These are phyloP conservation scores for Drosophila neutralis DNA, from an alignment of 2,888 invertebrate species.

Conservation along the genomic window DNA sequence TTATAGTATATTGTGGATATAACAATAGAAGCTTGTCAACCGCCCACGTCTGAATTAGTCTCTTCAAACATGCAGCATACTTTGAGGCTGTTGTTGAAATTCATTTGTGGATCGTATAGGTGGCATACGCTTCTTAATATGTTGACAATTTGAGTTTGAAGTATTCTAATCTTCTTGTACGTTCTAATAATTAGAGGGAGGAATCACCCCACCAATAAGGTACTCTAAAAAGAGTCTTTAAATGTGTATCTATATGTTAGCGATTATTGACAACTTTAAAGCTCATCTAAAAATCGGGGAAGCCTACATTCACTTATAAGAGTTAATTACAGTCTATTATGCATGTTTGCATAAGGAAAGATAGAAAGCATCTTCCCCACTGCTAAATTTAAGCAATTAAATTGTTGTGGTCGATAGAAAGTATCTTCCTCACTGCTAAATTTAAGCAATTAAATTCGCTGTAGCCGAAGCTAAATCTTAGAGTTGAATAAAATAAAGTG, in stretches of 20 bases:
- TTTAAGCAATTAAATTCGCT: neutral
- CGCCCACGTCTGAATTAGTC: neutral
- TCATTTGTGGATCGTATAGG: neutral
- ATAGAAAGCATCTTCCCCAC: neutral
- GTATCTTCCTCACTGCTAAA: neutral
- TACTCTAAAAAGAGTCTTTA: neutral
- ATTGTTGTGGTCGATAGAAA: neutral
- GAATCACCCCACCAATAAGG: neutral
- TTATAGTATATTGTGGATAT: neutral
- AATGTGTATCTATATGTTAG: neutral
- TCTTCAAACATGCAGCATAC: constrained; percentile 27
- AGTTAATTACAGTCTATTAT: neutral
- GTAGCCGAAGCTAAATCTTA: neutral
- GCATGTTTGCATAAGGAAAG: neutral
- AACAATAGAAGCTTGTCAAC: constrained; percentile 1
- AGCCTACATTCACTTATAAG: neutral
- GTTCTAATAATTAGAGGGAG: neutral
- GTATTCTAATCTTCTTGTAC: neutral
- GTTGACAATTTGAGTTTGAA: neutral
- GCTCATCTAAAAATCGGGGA: neutral
- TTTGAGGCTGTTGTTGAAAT: constrained; percentile 22
- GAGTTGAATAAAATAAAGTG: neutral
- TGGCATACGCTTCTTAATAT: neutral
- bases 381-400: neutral
- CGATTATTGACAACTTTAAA: neutral